Evolutionary conservation across 2,113 vertebrate species (phyloP), one percentile per base, ranked within the genome.

Genomic region (Salvelinus fontinalis): DNA sequence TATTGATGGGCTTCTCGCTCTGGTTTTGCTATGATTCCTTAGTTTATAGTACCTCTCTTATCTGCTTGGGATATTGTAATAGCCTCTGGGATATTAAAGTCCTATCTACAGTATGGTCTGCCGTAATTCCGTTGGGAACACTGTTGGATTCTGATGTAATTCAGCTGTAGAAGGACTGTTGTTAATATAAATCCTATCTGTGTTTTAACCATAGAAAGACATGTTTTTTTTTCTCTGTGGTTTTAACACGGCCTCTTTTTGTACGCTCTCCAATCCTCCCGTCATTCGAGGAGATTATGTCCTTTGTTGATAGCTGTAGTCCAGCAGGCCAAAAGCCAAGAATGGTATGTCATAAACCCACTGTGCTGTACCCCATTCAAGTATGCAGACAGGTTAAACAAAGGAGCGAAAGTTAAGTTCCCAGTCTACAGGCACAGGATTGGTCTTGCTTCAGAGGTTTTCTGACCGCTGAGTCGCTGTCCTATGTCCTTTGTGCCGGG

Each of bases 371-470:
- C 4, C 49, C 48, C 54, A 18, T 66, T 75, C 59, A 64, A 24
- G 24, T 29, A 26, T 16, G 27, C 2, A 39, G 44, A 22, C 11
- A 22, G 54, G 4, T 39, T 14, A 59, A 3, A n/a, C 67, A 44
- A 11, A 54, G 2, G 18, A 18, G 14, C 16, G 49, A 54, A 54
- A 18, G 16, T 14, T 4, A 18, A 44, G 39, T 44, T 44, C 39
- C 39, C 9, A 12, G 39, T 44, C 39, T 44, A 27, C 51, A 54
- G 51, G 16, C 13, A 7, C 18, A 31, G 31, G 70, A 78, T 72
- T 57, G 70, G 76, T 44, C 22, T 14, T n/a, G 64, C 65, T 73
- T 54, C 31, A n/a, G 48, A 31, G 51, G 29, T 67, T 59, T 68
- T 34, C 34, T 66, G 48, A 72, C 48, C n/a, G 20, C 70, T 4